Conservation (phyloP, 2,888 invertebrate species). For the Mesorhabditis sp. region DNA sequence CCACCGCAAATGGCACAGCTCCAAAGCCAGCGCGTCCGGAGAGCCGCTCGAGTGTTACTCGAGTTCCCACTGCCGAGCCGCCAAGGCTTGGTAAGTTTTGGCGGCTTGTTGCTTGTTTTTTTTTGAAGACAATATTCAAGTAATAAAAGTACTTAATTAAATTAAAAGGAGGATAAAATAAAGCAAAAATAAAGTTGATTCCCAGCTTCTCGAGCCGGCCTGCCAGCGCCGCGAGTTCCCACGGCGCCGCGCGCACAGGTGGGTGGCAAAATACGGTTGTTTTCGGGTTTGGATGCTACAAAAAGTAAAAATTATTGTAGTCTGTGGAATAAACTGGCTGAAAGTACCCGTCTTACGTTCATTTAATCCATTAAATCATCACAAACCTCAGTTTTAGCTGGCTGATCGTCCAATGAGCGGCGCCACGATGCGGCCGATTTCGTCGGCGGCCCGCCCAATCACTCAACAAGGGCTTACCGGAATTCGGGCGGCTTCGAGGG, state of each 20-base stretch:
- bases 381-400: constrained; percentile 7
- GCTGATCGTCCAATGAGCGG: constrained; percentile 29
- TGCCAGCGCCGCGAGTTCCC: neutral
- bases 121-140: too few relatives aligned
- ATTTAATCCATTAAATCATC: neutral
- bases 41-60: neutral
- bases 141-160: neutral
- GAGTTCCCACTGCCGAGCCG: neutral
- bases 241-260: neutral
- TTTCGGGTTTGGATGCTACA: neutral
- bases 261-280: neutral
- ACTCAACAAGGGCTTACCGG: constrained; percentile 40
- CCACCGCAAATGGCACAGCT: too few relatives aligned
- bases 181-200: neutral
- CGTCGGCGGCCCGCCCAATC: constrained; percentile 27
- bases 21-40: neutral
- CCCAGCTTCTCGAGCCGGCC: neutral
- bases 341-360: neutral
- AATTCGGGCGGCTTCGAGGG: constrained; percentile 19
- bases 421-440: constrained; percentile 24
- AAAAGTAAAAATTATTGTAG: neutral
- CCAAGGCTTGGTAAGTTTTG: too few relatives aligned
- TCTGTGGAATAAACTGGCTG: too few relatives aligned
- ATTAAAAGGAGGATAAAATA: neutral
- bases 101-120: too few relatives aligned